phyloP scores from a whole-genome alignment of 2,797 vertebrate genomes.

The Tokudaia tokunoshimensis region DNA sequence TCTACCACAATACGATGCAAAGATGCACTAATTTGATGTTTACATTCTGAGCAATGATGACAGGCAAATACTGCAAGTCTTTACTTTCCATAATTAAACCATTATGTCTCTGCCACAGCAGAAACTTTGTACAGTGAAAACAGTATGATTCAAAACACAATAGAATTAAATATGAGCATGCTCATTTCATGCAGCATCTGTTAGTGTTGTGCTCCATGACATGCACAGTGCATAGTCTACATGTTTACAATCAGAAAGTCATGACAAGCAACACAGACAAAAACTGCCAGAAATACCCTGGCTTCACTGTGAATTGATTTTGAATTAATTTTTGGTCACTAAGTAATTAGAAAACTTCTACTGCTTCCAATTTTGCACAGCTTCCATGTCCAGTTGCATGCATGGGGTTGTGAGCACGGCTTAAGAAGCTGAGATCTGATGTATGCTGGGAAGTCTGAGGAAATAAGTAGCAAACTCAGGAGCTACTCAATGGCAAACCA shows the following conservation, averaged over 20 bases:
- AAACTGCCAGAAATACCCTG: neutral
- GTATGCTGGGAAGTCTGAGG: neutral
- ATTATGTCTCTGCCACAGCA: neutral
- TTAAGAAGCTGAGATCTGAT: neutral
- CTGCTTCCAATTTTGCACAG: neutral
- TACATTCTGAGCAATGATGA: neutral
- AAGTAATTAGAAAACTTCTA: neutral
- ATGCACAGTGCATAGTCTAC: neutral
- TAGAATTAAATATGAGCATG: neutral
- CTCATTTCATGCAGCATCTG: neutral
- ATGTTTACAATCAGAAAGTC: neutral
- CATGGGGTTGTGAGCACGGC: neutral
- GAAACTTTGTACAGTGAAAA: neutral
- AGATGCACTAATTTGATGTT: neutral
- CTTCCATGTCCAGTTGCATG: neutral
- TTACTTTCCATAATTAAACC: neutral
- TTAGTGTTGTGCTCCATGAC: neutral
- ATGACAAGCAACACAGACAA: neutral
- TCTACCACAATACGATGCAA: neutral
- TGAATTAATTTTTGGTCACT: neutral
- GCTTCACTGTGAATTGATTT: neutral
- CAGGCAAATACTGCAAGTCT: neutral
- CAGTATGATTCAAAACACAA: neutral
- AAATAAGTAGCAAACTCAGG: slow-evolving; percentile 35
- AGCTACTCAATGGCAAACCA: neutral